Conservation (phyloP, 2,113 vertebrate genomes). For the Prionailurus viverrinus region DNA sequence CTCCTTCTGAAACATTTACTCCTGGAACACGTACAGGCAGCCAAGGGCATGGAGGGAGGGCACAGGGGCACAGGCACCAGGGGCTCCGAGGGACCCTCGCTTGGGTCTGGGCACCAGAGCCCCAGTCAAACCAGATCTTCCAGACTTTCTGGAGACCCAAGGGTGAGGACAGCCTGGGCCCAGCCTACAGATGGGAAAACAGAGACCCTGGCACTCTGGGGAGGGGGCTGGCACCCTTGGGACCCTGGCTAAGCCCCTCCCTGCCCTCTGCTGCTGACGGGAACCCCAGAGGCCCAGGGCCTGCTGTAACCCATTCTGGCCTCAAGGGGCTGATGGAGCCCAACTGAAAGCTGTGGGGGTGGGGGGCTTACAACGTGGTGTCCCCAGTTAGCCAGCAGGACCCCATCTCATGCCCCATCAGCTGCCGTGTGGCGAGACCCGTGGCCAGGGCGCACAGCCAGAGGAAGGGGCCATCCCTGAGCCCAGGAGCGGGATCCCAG, state of each 20-base stretch:
- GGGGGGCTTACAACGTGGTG: not conserved
- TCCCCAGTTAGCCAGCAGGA: not conserved
- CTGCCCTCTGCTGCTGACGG: not conserved
- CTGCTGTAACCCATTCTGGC: not conserved
- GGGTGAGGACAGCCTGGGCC: too few species aligned
- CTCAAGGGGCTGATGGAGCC: not conserved
- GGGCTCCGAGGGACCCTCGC: rapidly evolving
- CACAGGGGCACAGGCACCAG: too few species aligned
- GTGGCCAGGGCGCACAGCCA: not conserved
- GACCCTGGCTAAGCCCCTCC: not conserved
- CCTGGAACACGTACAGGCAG: rapidly evolving
- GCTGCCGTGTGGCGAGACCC: too few species aligned
- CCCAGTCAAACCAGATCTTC: too few species aligned
- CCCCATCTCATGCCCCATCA: not conserved
- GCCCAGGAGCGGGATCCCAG: constrained; percentile 67
- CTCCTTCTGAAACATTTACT: not conserved
- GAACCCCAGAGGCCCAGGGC: not conserved
- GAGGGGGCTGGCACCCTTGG: not conserved
- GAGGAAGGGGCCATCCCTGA: not conserved
- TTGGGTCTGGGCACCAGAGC: not conserved
- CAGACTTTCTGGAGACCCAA: too few species aligned
- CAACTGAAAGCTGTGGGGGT: not conserved
- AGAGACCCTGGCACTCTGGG: not conserved
- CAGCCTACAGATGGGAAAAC: rapidly evolving
- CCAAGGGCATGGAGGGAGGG: not conserved